Evolutionary conservation across 2,888 invertebrate species (phyloP).

Genomic region (Epinotia bilunana): DNA sequence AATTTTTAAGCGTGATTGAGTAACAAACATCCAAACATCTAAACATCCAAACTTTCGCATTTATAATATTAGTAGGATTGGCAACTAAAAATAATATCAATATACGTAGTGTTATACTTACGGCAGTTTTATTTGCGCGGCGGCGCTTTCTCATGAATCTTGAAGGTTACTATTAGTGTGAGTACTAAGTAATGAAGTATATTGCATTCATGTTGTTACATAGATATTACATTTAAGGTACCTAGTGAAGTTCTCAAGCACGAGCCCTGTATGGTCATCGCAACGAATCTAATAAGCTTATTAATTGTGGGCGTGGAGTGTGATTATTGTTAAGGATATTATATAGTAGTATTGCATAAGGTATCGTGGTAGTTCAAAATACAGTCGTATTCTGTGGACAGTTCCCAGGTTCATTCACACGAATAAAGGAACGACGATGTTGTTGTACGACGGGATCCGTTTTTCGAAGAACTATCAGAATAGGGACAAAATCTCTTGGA

Average conservation of each 20-base stretch:
- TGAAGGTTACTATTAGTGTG: neutral
- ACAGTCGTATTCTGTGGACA: neutral
- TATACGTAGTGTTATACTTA: neutral
- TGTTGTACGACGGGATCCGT: slow-evolving; percentile 56
- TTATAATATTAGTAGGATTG: too few relatives aligned
- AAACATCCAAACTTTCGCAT: too few relatives aligned
- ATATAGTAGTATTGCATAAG: neutral
- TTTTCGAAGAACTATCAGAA: slow-evolving; percentile 68
- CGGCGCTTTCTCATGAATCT: neutral
- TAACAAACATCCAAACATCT: too few relatives aligned
- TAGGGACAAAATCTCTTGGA: slow-evolving; percentile 63
- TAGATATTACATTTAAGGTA: too few relatives aligned
- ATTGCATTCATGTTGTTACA: too few relatives aligned
- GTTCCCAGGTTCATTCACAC: slow-evolving; percentile 54
- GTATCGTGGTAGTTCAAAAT: neutral
- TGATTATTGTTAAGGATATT: neutral
- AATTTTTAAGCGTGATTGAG: too few relatives aligned
- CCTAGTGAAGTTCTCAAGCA: too few relatives aligned
- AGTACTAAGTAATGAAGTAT: too few relatives aligned
- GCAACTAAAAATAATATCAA: slow-evolving; percentile 4
- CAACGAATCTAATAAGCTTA: too few relatives aligned
- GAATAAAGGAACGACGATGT: slow-evolving; percentile 59
- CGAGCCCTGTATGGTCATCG: too few relatives aligned
- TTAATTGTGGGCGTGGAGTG: neutral
- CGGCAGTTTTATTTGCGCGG: neutral